Percentiles rank a stretch among this genome's conserved stretches.
phyloP scores from a whole-genome alignment of 2,888 invertebrate species.

The Drosophila heteroneura region DNA sequence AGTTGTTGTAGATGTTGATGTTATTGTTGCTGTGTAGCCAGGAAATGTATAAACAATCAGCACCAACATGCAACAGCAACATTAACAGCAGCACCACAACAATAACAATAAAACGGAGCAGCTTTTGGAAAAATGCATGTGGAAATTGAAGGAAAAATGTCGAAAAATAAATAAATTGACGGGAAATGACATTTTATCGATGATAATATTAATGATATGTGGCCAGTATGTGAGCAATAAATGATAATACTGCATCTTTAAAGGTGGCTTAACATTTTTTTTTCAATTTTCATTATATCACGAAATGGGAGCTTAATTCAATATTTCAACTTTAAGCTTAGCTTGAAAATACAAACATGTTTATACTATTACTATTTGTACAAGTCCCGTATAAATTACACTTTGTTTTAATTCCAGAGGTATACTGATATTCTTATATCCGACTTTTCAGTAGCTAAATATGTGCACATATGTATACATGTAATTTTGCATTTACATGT shows the following conservation, averaged over 20 bases:
- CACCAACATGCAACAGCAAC: slow-evolving; percentile 21
- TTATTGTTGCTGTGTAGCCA: slow-evolving; percentile 44
- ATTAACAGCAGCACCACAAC: slow-evolving; percentile 24
- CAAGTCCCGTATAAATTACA: not conserved
- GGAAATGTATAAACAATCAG: slow-evolving; percentile 59
- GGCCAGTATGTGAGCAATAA: slow-evolving; percentile 3
- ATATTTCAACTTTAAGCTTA: not conserved
- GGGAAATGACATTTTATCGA: slow-evolving; percentile 68
- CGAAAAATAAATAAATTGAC: slow-evolving; percentile 59
- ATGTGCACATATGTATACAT: not conserved
- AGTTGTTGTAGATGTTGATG: slow-evolving; percentile 34
- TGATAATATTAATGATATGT: slow-evolving; percentile 68
- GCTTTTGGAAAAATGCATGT: slow-evolving; percentile 19
- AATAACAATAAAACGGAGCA: slow-evolving; percentile 35
- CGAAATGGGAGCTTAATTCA: not conserved
- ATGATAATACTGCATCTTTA: not conserved
- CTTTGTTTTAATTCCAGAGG: not conserved
- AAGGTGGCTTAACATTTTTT: not conserved
- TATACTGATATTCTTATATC: not conserved
- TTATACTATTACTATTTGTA: not conserved
- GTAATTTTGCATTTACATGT: slow-evolving; percentile 33
- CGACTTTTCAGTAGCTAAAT: not conserved
- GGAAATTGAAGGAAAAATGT: slow-evolving; percentile 40
- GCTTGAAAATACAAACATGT: not conserved
- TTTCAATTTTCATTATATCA: not conserved